phyloP scores from a whole-genome alignment of 2,113 vertebrate species.

The Ramphastos sulfuratus region DNA sequence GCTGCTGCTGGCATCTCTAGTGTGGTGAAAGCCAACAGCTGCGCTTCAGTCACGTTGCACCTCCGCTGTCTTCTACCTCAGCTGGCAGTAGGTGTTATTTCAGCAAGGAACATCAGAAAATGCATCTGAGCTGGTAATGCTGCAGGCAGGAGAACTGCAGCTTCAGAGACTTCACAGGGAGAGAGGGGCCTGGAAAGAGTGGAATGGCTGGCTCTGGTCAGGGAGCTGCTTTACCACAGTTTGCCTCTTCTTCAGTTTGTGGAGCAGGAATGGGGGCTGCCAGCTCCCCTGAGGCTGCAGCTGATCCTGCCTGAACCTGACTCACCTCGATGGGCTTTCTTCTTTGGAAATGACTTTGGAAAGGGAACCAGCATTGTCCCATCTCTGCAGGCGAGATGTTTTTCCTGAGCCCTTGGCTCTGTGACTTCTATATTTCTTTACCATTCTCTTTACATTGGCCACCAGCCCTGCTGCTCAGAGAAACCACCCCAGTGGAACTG shows the following conservation, averaged over 20 bases:
- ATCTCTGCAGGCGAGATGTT: neutral
- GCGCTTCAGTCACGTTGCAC: neutral
- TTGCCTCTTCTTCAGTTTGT: neutral
- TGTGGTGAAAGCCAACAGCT: neutral
- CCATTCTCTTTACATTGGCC: conserved; percentile 49
- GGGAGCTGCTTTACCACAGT: neutral
- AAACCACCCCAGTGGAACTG: neutral
- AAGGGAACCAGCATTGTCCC: neutral
- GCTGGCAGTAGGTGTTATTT: neutral
- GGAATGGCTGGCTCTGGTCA: neutral
- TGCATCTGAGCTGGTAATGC: neutral
- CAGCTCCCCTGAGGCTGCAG: neutral
- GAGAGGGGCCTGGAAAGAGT: neutral
- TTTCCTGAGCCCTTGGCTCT: neutral
- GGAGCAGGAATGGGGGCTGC: neutral
- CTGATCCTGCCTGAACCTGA: neutral
- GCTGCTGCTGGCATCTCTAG: neutral
- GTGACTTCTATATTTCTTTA: conserved; percentile 9
- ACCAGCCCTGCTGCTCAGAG: neutral
- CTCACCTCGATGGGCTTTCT: neutral
- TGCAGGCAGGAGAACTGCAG: neutral
- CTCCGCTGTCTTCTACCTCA: neutral
- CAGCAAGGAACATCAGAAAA: neutral
- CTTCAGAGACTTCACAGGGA: neutral
- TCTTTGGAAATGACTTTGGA: neutral